Percentiles rank a stretch among this genome's conserved stretches.
phyloP scores from a whole-genome alignment of 2,797 vertebrate species.

The Hippoglossus hippoglossus region DNA sequence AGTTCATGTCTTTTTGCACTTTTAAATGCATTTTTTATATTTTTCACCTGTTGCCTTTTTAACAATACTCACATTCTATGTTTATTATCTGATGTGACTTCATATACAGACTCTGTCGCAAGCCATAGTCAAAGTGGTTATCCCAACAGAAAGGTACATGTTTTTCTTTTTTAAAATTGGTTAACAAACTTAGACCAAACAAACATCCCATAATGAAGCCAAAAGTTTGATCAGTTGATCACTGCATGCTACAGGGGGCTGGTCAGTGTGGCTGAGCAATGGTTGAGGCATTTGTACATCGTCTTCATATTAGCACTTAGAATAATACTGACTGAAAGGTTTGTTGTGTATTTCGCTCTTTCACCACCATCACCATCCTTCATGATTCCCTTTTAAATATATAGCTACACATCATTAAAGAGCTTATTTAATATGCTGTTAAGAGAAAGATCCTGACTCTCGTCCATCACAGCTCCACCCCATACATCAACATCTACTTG shows the following conservation, averaged over 20 bases:
- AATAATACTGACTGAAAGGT: conserved; percentile 42
- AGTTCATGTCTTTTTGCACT: conserved; percentile 91
- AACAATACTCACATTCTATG: conserved; percentile 99
- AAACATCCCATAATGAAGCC: conserved; percentile 91
- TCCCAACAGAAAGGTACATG: conserved; percentile 99
- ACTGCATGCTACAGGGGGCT: conserved; percentile 85
- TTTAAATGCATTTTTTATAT: conserved; percentile 98
- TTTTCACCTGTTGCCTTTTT: conserved; percentile 99
- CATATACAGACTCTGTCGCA: conserved; percentile 99
- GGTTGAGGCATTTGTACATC: conserved; percentile 78
- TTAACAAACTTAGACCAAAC: conserved; percentile 86
- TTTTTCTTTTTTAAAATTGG: conserved; percentile 99
- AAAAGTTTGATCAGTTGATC: conserved; percentile 86
- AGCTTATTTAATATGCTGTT: conserved; percentile 33
- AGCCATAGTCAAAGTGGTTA: conserved; percentile 99
- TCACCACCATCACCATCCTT: conserved; percentile 53
- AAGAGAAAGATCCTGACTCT: conserved; percentile 36
- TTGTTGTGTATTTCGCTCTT: conserved; percentile 33
- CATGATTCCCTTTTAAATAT: conserved; percentile 45
- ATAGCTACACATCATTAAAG: conserved; percentile 42
- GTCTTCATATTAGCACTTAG: conserved; percentile 50
- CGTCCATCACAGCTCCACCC: conserved; percentile 47
- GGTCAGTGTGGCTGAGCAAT: conserved; percentile 95
- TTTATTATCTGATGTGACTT: conserved; percentile 99
- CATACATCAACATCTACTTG: conserved; percentile 55